Evolutionary conservation across 2,113 vertebrate genomes (phyloP), one percentile per base, ranked within the genome.

Genomic region (Tricholaema leucomelas): DNA sequence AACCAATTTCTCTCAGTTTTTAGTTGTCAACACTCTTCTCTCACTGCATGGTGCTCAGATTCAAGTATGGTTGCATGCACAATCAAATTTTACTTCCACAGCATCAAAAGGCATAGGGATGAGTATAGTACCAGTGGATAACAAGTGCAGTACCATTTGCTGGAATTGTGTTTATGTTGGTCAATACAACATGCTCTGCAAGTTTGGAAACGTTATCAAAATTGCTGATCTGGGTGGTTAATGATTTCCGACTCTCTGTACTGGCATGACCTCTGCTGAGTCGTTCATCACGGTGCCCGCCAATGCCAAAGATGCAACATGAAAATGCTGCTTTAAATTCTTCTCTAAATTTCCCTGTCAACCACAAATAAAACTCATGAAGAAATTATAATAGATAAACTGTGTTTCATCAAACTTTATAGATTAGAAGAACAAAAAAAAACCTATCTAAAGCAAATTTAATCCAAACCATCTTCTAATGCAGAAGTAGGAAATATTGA

Each of bases 301-400:
- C 88, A 85, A 95, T 90, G 64, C 97, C 95, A 52, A 97, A 96
- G 95, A 97, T 98, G 78, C 97, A 98, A 93, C 98, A 99, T 79
- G 98, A 98, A 97, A 99, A 99, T 0, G 99, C 99, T 40, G 98
- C 98, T 98, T 99, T 99, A 95, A 99, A 99, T 97, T 99, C 99
- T 92, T 98, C 98, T 52, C 99, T 98, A 88, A 99, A 99, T 96
- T 99, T 99, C 75, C 98, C 99, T 99, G 97, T 73, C 71, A 85
- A 88, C 38, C 33, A 95, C 71, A 72, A 91, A 83, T 96, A 87
- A 91, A 56, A 30, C 52, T 84, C 59, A 91, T 96, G 59, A 90
- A 96, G 94, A 92, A 50, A 71, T 28, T 78, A 54, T 61, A 54
- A 23, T 23, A 4, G 64, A 5, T 66, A 60, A 94, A 85, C 2